Percentiles rank a stretch among this genome's conserved stretches.
Evolutionary conservation across 2,797 vertebrate genomes (phyloP).

Genomic region (Prionace glauca): DNA sequence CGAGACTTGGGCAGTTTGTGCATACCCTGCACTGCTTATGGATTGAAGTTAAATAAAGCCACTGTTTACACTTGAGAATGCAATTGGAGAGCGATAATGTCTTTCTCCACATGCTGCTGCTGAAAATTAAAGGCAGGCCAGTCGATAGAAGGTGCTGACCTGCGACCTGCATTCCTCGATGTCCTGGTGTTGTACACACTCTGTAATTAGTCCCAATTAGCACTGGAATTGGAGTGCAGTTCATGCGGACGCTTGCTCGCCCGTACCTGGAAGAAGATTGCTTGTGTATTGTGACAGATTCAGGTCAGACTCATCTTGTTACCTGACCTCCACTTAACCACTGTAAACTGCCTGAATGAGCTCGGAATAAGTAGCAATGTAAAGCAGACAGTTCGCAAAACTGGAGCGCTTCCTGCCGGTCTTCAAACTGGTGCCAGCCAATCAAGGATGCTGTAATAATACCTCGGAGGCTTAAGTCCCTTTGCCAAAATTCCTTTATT

Average conservation of each 20-base stretch:
- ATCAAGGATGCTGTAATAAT: not conserved
- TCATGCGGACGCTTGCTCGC: not conserved
- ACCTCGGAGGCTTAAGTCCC: too few relatives aligned
- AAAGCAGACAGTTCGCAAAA: not conserved
- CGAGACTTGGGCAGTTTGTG: not conserved
- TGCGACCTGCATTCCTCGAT: not conserved
- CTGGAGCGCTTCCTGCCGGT: not conserved
- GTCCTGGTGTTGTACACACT: not conserved
- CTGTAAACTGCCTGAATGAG: not conserved
- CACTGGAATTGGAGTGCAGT: not conserved
- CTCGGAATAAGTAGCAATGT: not conserved
- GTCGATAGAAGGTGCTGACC: not conserved
- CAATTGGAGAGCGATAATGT: not conserved
- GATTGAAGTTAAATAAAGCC: not conserved
- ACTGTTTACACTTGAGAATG: not conserved
- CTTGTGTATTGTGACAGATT: constrained; percentile 22
- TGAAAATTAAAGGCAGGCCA: not conserved
- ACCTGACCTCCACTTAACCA: not conserved
- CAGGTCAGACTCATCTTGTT: not conserved
- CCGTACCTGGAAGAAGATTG: not conserved
- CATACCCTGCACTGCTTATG: not conserved
- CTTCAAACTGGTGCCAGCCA: not conserved
- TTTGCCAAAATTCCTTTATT: too few relatives aligned
- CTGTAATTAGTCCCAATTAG: constrained; percentile 33
- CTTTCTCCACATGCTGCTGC: not conserved